Evolutionary conservation across 2,888 invertebrate genomes (phyloP), one percentile per base, ranked within the genome.

Genomic region (Cosmia pyralina): DNA sequence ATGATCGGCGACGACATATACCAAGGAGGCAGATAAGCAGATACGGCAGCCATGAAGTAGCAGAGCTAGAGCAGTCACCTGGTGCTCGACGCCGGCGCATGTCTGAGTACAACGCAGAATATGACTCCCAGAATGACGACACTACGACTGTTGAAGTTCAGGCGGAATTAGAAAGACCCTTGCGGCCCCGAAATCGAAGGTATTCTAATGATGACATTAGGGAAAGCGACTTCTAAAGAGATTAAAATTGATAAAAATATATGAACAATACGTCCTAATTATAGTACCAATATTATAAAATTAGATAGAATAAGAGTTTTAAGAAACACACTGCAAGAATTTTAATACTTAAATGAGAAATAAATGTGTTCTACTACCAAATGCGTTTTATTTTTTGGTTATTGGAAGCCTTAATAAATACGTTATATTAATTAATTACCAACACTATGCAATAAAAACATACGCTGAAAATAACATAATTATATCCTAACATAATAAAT

Each of bases 11-110:
- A 64, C 87, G 86, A 19, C 78, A 76, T 65, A 90, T 93, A 60
- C 90, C 93, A 17, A 90, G 93, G 1, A 90, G 91, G 71, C 86
- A 92, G 71, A 86, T 89, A 2, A 89, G 88, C 50, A 93, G 91
- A 81, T 96, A 91, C 72, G 96, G 96, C 22, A 96, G 96, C 81
- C 95, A 96, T 86, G 96, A 96, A 84, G 95, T 96, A 72, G 90
- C 94, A 15, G 95, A 96, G 72, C 86, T 96, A 68, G 96, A 96
- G 13, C 90, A 93, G 62, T 96, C 96, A 0, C 96, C 96, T 1
- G 95, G 96, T 22, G 93, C 92, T 52, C 90, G 95, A n/a, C 91
- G 96, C 8, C 90, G 96, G 55, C 91, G 93, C 8, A 90, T 95
- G 90, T 95, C 95, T n/a, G 94, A 93, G 75, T 92, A 93, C 76